Percentiles rank a stretch among this genome's conserved stretches.
Conservation (phyloP, 2,888 invertebrate genomes). For the Drosophila heteroneura region DNA sequence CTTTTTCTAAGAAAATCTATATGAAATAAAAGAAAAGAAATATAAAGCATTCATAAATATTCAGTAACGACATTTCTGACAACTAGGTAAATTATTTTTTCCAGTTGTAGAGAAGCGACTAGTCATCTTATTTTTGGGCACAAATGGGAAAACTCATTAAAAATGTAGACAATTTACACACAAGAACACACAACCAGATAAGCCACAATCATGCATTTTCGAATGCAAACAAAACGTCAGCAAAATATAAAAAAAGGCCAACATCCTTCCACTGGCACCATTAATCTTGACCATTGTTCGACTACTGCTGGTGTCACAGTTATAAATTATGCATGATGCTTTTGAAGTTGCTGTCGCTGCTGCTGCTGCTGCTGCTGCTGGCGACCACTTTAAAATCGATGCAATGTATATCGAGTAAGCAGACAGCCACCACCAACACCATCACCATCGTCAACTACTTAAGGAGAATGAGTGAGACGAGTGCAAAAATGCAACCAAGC, state of each 20-base stretch:
- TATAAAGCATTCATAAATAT: not conserved
- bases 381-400: conserved; percentile 68
- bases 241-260: conserved; percentile 6
- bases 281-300: conserved; percentile 75
- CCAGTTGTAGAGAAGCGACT: conserved; percentile 26
- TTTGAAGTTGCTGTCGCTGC: conserved; percentile 27
- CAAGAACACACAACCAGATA: not conserved
- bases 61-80: not conserved
- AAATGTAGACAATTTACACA: conserved; percentile 55
- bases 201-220: conserved; percentile 54
- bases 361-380: conserved; percentile 33
- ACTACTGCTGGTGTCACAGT: conserved; percentile 63
- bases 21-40: not conserved
- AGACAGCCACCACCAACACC: conserved; percentile 4
- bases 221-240: conserved; percentile 41
- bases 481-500: conserved; percentile 73
- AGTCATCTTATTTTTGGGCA: conserved; percentile 47
- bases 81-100: not conserved
- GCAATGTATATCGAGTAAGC: conserved; percentile 72
- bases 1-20: not conserved
- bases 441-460: conserved; percentile 6
- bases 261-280: conserved; percentile 54
- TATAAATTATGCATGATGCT: conserved; percentile 73
- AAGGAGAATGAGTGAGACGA: conserved; percentile 40
- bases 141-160: conserved; percentile 49